phyloP scores from a whole-genome alignment of 2,113 vertebrate species.

The Brienomyrus longianalis region DNA sequence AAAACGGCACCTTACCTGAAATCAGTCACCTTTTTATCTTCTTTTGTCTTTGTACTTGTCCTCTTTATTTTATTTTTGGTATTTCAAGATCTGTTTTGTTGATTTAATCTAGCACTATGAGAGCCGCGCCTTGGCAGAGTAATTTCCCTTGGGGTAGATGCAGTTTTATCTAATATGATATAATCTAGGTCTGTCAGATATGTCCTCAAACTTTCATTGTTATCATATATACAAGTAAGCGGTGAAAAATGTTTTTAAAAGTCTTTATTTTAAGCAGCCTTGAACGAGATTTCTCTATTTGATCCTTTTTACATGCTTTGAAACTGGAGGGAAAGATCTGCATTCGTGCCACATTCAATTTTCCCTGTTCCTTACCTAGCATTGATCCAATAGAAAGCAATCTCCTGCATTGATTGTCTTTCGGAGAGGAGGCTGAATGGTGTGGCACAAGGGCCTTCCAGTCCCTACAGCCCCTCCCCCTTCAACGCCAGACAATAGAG shows the following conservation, averaged over 20 bases:
- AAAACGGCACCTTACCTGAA: background rate
- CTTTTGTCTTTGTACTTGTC: background rate
- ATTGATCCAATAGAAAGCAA: background rate
- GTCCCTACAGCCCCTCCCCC: background rate
- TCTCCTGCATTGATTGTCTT: constrained; percentile 9
- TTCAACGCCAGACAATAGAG: background rate
- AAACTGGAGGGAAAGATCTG: background rate
- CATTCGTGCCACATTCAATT: background rate
- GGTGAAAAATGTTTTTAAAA: background rate
- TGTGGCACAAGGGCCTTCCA: background rate
- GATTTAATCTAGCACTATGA: background rate
- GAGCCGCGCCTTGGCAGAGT: background rate
- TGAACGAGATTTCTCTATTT: background rate
- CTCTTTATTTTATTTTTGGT: background rate
- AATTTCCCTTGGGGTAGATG: background rate
- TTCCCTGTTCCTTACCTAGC: background rate
- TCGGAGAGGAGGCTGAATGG: background rate
- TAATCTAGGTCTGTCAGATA: background rate
- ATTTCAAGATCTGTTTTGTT: background rate
- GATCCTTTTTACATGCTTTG: background rate
- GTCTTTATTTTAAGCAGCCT: background rate
- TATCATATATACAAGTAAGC: background rate
- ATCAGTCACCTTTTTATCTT: background rate
- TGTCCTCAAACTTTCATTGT: background rate
- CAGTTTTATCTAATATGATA: background rate